phyloP scores from a whole-genome alignment of 2,113 vertebrate species.

The Eira barbara region DNA sequence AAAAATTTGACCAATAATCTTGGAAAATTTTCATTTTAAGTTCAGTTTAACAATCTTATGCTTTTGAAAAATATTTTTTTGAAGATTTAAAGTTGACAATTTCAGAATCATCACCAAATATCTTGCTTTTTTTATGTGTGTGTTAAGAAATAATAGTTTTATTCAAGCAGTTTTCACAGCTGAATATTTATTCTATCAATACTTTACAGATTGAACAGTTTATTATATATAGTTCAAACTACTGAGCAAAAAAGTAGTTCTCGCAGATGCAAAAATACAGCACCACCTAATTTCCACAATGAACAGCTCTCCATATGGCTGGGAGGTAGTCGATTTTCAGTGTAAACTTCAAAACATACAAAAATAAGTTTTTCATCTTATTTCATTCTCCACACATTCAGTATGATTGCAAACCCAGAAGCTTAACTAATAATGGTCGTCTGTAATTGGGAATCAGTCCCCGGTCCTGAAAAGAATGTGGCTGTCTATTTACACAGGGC shows the following conservation, averaged over 20 bases:
- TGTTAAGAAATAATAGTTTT: conserved; percentile 93
- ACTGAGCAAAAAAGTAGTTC: conserved; percentile 89
- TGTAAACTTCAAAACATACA: conserved; percentile 91
- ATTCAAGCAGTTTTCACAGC: conserved; percentile 93
- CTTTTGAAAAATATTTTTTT: conserved; percentile 2
- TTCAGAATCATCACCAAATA: conserved; percentile 10
- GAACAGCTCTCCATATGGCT: conserved; percentile 82
- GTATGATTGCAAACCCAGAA: conserved; percentile 86
- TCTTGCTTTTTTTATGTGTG: not conserved
- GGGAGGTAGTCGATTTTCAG: conserved; percentile 85
- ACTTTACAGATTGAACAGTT: conserved; percentile 94
- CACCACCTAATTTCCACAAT: conserved; percentile 87
- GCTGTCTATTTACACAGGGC: conserved; percentile 81
- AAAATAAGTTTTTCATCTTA: conserved; percentile 89
- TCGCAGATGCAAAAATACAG: conserved; percentile 92
- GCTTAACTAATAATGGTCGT: conserved; percentile 75
- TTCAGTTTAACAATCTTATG: not conserved
- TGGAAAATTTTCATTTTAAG: not conserved
- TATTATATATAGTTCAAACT: conserved; percentile 88
- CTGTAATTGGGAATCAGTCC: conserved; percentile 82
- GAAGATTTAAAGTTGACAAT: not conserved
- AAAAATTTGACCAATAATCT: not conserved
- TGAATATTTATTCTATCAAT: conserved; percentile 93
- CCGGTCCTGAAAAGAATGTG: conserved; percentile 81
- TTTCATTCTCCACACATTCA: conserved; percentile 88